Evolutionary conservation across 2,113 vertebrate species (phyloP).

Genomic region (Fukomys damarensis): DNA sequence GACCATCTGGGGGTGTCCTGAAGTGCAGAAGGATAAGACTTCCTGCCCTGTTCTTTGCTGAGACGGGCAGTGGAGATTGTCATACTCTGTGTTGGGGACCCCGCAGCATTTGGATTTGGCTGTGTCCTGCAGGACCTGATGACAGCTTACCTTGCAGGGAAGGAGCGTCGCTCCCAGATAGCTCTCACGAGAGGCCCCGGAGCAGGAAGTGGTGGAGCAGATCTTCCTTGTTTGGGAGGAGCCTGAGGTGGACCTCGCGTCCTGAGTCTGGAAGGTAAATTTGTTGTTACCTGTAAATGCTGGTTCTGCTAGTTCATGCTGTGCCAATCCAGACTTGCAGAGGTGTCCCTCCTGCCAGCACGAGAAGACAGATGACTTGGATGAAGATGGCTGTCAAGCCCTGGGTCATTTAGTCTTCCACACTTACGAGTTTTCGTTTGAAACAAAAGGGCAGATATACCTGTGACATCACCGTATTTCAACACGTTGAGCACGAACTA

Average conservation of each 20-base stretch:
- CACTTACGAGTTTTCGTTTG: slow-evolving; percentile 68
- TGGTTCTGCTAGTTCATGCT: slow-evolving; percentile 91
- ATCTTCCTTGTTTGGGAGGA: slow-evolving; percentile 87
- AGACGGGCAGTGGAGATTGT: slow-evolving; percentile 59
- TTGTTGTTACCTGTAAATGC: slow-evolving; percentile 91
- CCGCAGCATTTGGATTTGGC: slow-evolving; percentile 78
- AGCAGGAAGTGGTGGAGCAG: slow-evolving; percentile 86
- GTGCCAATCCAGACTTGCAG: slow-evolving; percentile 88
- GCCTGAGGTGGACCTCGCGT: slow-evolving; percentile 86
- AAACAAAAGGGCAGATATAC: slow-evolving; percentile 72
- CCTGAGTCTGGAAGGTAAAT: slow-evolving; percentile 90
- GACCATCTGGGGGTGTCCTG: background rate
- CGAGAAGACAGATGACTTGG: slow-evolving; percentile 79
- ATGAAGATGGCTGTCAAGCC: slow-evolving; percentile 83
- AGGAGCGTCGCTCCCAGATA: slow-evolving; percentile 87
- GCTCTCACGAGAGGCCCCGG: slow-evolving; percentile 83
- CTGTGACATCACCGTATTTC: slow-evolving; percentile 77
- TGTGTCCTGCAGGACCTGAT: slow-evolving; percentile 86
- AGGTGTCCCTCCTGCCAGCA: slow-evolving; percentile 85
- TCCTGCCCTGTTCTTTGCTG: background rate
- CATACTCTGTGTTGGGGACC: slow-evolving; percentile 70
- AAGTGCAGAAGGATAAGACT: slow-evolving; percentile 21
- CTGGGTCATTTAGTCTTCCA: slow-evolving; percentile 85
- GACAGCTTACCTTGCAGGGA: slow-evolving; percentile 89
- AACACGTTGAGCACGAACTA: slow-evolving; percentile 74